Conservation (phyloP, 2,888 invertebrate species). For the Caenorhabditis sp. region DNA sequence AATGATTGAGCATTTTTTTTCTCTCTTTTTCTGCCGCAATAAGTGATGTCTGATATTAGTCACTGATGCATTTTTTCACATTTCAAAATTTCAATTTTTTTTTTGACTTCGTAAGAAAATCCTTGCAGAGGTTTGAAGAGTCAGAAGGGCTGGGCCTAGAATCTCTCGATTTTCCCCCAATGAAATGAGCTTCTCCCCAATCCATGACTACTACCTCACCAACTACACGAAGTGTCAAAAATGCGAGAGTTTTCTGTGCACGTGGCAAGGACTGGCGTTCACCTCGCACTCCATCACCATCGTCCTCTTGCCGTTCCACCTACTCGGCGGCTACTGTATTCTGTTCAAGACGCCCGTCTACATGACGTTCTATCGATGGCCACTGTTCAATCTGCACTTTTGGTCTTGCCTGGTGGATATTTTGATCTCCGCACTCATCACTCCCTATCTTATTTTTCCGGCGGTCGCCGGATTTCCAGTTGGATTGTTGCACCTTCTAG, state of each 20-base stretch:
- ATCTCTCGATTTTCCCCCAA: too few species aligned
- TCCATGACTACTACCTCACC: conserved; percentile 32
- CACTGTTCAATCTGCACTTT: conserved; percentile 49
- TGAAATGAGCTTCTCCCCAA: too few species aligned
- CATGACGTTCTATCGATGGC: conserved; percentile 52
- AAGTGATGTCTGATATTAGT: too few species aligned
- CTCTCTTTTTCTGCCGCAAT: too few species aligned
- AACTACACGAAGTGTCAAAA: conserved; percentile 42
- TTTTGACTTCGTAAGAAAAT: too few species aligned
- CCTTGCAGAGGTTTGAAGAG: too few species aligned
- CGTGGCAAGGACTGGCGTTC: conserved; percentile 39
- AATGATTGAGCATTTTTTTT: too few species aligned
- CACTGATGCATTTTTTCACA: too few species aligned
- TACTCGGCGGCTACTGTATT: conserved; percentile 48
- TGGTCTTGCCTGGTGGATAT: conserved; percentile 53
- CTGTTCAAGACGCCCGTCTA: conserved; percentile 45
- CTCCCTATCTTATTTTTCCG: conserved; percentile 52
- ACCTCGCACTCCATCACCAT: conserved; percentile 39
- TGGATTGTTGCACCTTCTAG: conserved; percentile 25
- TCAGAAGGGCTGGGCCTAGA: too few species aligned
- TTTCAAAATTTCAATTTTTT: too few species aligned
- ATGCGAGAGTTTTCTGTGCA: conserved; percentile 22
- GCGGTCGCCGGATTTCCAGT: conserved; percentile 53
- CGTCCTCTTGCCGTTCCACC: conserved; percentile 39
- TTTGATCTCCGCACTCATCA: conserved; percentile 38